phyloP scores from a whole-genome alignment of 1,140 invertebrate genomes.

The Pentalonia nigronervosa region DNA sequence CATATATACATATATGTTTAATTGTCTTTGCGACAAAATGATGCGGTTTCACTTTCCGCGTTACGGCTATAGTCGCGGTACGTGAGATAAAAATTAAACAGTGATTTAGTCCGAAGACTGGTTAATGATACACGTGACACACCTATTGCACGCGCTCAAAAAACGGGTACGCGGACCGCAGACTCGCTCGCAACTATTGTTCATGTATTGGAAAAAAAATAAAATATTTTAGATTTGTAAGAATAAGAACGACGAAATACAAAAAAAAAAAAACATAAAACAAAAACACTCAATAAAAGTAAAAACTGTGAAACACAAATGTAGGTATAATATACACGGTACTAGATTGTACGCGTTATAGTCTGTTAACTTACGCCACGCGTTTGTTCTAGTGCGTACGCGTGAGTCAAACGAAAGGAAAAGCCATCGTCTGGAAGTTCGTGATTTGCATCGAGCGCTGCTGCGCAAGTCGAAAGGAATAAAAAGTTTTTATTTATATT shows the following conservation, averaged over 20 bases:
- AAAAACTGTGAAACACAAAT: not conserved
- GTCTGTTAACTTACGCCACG: not conserved
- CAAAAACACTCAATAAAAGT: slow-evolving; percentile 26
- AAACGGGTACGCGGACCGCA: not conserved
- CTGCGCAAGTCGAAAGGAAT: not conserved
- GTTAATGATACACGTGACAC: slow-evolving; percentile 28
- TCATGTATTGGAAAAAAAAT: not conserved
- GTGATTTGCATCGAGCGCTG: not conserved
- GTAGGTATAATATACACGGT: not conserved
- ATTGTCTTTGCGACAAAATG: not conserved
- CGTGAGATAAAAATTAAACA: slow-evolving; percentile 35
- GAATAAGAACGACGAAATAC: not conserved
- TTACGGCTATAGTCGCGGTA: not conserved
- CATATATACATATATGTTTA: not conserved
- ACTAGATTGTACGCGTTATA: not conserved
- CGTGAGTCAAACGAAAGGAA: slow-evolving; percentile 51
- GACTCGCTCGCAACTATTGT: slow-evolving; percentile 26
- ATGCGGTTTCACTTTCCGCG: slow-evolving; percentile 25
- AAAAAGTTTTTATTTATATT: not conserved
- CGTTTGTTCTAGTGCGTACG: slow-evolving; percentile 32
- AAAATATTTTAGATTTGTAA: not conserved
- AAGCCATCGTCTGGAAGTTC: not conserved
- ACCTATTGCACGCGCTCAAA: not conserved
- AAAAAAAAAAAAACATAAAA: slow-evolving; percentile 4
- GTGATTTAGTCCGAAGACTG: not conserved